Conservation (phyloP, 2,113 vertebrate species). For the Oriolus oriolus region DNA sequence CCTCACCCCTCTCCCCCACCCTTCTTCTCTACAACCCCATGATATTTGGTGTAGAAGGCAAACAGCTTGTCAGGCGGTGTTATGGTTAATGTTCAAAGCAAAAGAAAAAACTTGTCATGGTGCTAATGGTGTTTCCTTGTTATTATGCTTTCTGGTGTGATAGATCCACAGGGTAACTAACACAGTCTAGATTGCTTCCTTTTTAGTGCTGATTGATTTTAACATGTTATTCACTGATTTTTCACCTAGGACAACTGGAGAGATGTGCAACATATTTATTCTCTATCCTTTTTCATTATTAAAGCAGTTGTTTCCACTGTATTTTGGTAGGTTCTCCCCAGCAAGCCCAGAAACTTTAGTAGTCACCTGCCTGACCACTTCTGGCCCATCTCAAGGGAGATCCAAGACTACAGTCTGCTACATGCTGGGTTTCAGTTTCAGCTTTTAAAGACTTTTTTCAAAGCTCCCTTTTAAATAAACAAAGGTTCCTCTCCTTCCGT, state of each 20-base stretch:
- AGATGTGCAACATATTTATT: neutral
- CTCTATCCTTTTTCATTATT: neutral
- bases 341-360: neutral
- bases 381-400: neutral
- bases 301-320: neutral
- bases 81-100: constrained; percentile 18
- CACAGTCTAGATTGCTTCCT: constrained; percentile 12
- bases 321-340: neutral
- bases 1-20: neutral
- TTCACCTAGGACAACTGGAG: constrained; percentile 1
- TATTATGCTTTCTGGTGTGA: constrained; percentile 5
- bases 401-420: neutral
- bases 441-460: neutral
- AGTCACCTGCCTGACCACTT: neutral
- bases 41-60: constrained; percentile 21
- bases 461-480: neutral
- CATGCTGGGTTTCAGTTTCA: neutral
- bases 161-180: constrained; percentile 53
- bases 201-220: constrained; percentile 39
- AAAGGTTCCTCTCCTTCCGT: neutral
- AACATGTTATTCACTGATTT: constrained; percentile 39
- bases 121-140: constrained; percentile 51
- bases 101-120: constrained; percentile 22
- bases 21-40: neutral
- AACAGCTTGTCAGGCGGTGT: constrained; percentile 37